Evolutionary conservation across 1,140 invertebrate species (phyloP).

Genomic region (Campoletis sonorensis): DNA sequence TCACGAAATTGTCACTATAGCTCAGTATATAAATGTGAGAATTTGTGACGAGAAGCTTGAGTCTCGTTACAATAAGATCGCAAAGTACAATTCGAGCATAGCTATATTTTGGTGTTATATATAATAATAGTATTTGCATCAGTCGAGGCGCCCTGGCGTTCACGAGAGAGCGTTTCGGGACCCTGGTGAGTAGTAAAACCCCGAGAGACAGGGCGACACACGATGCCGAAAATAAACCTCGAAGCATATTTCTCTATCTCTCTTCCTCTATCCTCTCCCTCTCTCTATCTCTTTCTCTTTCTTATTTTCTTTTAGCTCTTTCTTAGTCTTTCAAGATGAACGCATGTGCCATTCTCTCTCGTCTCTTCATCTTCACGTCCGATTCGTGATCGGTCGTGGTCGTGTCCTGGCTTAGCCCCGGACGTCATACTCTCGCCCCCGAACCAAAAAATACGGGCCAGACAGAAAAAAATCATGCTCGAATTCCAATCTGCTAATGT

Average conservation of each 20-base stretch:
- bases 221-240: constrained; percentile 70
- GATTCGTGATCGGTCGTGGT: constrained; percentile 47
- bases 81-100: no score
- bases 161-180: constrained; percentile 8
- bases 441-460: constrained; percentile 1
- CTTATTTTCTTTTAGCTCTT: constrained; percentile 47
- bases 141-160: background rate
- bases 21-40: no score
- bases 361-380: constrained; percentile 52
- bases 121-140: background rate
- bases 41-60: no score
- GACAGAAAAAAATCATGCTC: constrained; percentile 27
- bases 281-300: constrained; percentile 54
- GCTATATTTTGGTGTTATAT: no score
- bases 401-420: constrained; percentile 11
- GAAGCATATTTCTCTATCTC: constrained; percentile 52
- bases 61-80: no score
- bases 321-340: constrained; percentile 20
- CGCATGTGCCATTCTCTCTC: constrained; percentile 31
- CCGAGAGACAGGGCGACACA: constrained; percentile 55
- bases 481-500: constrained; percentile 12
- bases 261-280: constrained; percentile 46
- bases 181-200: constrained; percentile 32
- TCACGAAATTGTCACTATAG: no score
- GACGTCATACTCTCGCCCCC: constrained; percentile 37